Evolutionary conservation across 1,140 invertebrate species (phyloP).

Genomic region (Sinonovacula constricta): DNA sequence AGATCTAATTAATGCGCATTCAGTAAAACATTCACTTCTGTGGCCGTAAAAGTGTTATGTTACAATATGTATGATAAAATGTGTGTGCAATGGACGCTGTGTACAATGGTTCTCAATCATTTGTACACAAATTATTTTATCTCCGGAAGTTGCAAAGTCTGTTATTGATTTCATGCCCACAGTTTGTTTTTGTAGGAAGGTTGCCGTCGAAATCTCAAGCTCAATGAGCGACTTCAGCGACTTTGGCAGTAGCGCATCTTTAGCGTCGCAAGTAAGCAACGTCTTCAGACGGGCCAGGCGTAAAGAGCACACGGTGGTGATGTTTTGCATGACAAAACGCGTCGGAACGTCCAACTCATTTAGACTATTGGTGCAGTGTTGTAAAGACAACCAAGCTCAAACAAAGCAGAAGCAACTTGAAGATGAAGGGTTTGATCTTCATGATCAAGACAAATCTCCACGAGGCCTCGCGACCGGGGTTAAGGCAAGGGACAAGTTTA

Average conservation of each 20-base stretch:
- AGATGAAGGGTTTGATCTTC: constrained; percentile 16
- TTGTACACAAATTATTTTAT: too few species aligned
- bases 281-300: constrained; percentile 31
- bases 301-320: constrained; percentile 13
- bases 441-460: background rate
- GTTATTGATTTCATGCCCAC: too few species aligned
- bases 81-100: too few species aligned
- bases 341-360: constrained; percentile 32
- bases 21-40: too few species aligned
- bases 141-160: too few species aligned
- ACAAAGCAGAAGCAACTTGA: background rate
- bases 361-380: constrained; percentile 5
- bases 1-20: too few species aligned
- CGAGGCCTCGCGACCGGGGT: background rate
- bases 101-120: too few species aligned
- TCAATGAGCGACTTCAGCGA: background rate
- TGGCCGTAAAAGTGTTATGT: too few species aligned
- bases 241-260: constrained; percentile 1
- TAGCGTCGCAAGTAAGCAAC: constrained; percentile 11
- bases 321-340: constrained; percentile 10
- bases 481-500: constrained; percentile 24
- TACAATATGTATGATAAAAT: too few species aligned
- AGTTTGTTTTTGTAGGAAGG: constrained; percentile 23
- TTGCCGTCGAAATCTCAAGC: constrained; percentile 7
- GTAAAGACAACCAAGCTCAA: constrained; percentile 6